Conservation (phyloP, 2,888 invertebrate genomes). For the Podotricha telesiphe region DNA sequence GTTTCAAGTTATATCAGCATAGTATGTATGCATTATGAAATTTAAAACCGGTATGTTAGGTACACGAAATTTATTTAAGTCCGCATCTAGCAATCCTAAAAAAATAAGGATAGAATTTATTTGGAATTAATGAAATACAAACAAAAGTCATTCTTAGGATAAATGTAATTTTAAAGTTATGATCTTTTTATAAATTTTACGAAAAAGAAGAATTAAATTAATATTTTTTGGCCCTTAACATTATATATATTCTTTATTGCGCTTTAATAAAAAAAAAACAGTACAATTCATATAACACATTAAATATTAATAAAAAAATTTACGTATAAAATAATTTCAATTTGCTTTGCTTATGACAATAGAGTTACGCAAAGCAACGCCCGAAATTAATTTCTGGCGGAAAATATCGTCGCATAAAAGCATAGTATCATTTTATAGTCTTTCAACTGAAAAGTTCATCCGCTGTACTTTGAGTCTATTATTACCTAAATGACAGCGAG, state of each 20-base stretch:
- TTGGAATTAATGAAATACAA: neutral
- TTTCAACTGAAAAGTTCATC: slow-evolving; percentile 27
- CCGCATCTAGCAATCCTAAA: neutral
- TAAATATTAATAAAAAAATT: no score
- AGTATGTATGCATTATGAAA: neutral
- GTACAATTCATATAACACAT: no score
- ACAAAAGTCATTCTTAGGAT: neutral
- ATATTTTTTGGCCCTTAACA: no score
- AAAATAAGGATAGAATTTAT: neutral
- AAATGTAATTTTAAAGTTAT: neutral
- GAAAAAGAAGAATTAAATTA: no score
- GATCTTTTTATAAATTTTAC: no score
- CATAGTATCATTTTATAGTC: slow-evolving; percentile 22
- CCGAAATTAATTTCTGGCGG: neutral
- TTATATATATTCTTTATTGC: no score
- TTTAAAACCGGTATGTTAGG: neutral
- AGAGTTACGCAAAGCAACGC: neutral
- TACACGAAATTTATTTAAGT: neutral
- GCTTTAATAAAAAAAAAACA: no score
- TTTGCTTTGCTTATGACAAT: neutral
- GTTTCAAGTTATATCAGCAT: neutral
- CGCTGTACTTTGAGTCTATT: slow-evolving; percentile 29
- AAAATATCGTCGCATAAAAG: slow-evolving; percentile 20
- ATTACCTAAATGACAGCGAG: slow-evolving; percentile 33
- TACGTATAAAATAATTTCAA: neutral